These are phyloP conservation scores for Phodopus roborovskii DNA, from an alignment of 2,113 vertebrate species.

Conservation along the genomic window DNA sequence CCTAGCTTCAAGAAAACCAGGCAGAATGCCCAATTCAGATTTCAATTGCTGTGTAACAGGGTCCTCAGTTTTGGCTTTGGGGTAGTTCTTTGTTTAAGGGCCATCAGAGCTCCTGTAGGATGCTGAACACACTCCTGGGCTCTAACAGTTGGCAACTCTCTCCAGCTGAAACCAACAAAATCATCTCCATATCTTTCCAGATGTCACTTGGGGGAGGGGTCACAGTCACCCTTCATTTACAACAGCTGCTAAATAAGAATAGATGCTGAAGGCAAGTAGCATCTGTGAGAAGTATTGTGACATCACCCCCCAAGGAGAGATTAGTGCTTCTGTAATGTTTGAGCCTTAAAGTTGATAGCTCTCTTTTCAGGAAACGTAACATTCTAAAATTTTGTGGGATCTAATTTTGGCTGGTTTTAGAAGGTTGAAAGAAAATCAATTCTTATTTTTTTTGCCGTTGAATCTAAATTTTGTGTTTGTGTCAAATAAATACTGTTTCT, in stretches of 20 bases:
- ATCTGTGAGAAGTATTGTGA: not conserved
- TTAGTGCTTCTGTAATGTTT: not conserved
- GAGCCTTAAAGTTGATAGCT: not conserved
- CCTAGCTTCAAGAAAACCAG: not conserved
- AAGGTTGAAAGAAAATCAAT: slow-evolving; percentile 5
- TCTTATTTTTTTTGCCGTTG: not conserved
- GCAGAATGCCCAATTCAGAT: not conserved
- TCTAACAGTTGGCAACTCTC: not conserved
- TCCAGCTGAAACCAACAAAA: not conserved
- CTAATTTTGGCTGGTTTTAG: slow-evolving; percentile 17
- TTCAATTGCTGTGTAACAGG: not conserved
- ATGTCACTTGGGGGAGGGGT: not conserved
- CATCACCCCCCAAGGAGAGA: not conserved
- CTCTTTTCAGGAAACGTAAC: not conserved
- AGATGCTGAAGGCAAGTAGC: not conserved
- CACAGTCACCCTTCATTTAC: not conserved
- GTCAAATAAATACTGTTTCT: slow-evolving; percentile 49
- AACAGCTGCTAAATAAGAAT: not conserved
- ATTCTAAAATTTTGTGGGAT: not conserved
- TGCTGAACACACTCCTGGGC: not conserved
- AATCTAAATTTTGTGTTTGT: slow-evolving; percentile 34
- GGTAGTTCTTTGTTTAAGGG: not conserved
- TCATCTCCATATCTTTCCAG: not conserved
- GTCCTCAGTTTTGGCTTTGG: not conserved
- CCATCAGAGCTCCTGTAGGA: not conserved